Evolutionary conservation across 1,140 invertebrate species (phyloP).

Genomic region (Littorina saxatilis): DNA sequence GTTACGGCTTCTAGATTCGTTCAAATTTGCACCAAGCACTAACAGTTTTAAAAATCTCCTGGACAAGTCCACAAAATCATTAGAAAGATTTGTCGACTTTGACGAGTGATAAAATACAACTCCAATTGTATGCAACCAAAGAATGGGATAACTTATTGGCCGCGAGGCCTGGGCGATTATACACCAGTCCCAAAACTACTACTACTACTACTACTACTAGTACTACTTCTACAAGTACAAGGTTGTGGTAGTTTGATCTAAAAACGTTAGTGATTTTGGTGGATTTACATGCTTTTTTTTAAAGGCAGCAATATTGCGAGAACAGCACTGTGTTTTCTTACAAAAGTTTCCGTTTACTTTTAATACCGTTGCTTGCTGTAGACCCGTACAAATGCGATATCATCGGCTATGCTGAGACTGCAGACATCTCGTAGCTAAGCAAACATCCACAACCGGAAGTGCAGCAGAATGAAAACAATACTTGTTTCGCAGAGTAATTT

Average conservation of each 20-base stretch:
- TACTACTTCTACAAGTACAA: too few relatives aligned
- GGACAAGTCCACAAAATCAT: too few relatives aligned
- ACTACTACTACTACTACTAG: not conserved
- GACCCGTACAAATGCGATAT: not conserved
- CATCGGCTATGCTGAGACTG: not conserved
- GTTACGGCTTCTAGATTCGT: not conserved
- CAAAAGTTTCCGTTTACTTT: not conserved
- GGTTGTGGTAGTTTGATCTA: not conserved
- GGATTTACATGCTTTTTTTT: too few relatives aligned
- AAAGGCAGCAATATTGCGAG: too few relatives aligned
- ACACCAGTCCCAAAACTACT: too few relatives aligned
- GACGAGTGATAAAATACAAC: not conserved
- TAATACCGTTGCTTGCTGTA: not conserved
- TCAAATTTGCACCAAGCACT: not conserved
- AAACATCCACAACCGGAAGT: slow-evolving; percentile 10
- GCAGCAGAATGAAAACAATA: too few relatives aligned
- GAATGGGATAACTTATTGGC: too few relatives aligned
- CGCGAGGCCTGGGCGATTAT: not conserved
- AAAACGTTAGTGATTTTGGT: not conserved
- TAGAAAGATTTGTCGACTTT: too few relatives aligned
- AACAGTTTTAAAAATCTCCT: too few relatives aligned
- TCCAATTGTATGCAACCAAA: too few relatives aligned
- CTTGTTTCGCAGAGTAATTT: not conserved
- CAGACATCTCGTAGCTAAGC: not conserved
- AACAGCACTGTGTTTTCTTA: too few relatives aligned